phyloP scores from a whole-genome alignment of 1,140 invertebrate genomes.

The Vanessa tameamea region DNA sequence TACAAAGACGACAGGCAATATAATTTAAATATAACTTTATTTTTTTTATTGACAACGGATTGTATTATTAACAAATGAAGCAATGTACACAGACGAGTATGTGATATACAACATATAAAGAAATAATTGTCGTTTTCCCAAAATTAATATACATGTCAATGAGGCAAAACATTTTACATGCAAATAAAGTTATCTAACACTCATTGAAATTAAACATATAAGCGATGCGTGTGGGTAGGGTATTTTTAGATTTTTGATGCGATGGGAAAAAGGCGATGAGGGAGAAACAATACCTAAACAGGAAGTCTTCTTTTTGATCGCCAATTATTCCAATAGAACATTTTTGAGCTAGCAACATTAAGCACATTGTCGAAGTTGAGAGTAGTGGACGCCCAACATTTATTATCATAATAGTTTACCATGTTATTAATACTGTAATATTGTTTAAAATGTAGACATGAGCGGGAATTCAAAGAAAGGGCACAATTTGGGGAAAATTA shows the following conservation, averaged over 20 bases:
- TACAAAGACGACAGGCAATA: too few species aligned
- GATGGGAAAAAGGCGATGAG: conserved; percentile 68
- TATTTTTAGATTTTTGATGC: conserved; percentile 50
- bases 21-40: background rate
- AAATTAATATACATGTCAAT: conserved; percentile 45
- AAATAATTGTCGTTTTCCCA: conserved; percentile 50
- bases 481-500: too few species aligned
- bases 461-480: conserved; percentile 26
- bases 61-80: conserved; percentile 11
- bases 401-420: background rate
- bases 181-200: conserved; percentile 67
- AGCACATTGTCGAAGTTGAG: conserved; percentile 28
- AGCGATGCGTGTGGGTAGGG: conserved; percentile 67
- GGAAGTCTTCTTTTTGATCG: conserved; percentile 24
- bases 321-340: conserved; percentile 34
- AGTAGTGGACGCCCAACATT: conserved; percentile 28
- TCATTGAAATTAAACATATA: conserved; percentile 57
- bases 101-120: conserved; percentile 42
- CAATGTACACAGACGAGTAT: conserved; percentile 16
- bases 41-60: conserved; percentile 19
- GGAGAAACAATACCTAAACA: conserved; percentile 33
- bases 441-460: background rate
- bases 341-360: conserved; percentile 32
- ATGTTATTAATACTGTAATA: conserved; percentile 1
- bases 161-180: conserved; percentile 77